Evolutionary conservation across 1,140 invertebrate species (phyloP).

Genomic region (Ceratoteleas bidentatus): DNA sequence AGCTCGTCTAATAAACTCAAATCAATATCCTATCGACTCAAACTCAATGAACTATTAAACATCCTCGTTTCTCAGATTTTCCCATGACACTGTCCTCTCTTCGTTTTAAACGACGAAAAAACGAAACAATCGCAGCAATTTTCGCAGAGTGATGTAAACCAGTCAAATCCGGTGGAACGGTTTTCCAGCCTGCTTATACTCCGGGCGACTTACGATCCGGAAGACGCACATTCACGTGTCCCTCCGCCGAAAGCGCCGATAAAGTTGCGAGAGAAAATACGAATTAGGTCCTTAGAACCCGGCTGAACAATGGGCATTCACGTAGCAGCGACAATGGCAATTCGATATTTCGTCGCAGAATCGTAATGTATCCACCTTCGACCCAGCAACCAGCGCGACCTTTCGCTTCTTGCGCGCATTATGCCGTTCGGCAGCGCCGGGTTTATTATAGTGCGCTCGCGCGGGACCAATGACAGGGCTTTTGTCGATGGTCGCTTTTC

Average conservation of each 20-base stretch:
- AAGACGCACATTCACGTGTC: constrained; percentile 10
- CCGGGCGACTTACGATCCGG: constrained; percentile 6
- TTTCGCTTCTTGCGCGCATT: constrained; percentile 61
- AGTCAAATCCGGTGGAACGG: too few relatives aligned
- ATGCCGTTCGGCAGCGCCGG: constrained; percentile 50
- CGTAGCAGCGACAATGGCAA: constrained; percentile 71
- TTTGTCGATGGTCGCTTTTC: constrained; percentile 69
- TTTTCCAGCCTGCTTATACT: too few relatives aligned
- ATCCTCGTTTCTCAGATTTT: too few relatives aligned
- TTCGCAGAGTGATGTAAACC: too few relatives aligned
- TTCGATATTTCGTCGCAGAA: constrained; percentile 73
- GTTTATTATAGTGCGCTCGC: constrained; percentile 58
- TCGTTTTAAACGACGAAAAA: too few relatives aligned
- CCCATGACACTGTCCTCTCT: too few relatives aligned
- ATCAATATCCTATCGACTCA: too few relatives aligned
- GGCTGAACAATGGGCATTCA: constrained; percentile 64
- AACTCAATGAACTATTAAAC: too few relatives aligned
- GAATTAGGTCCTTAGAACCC: constrained; percentile 70
- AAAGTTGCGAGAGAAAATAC: constrained; percentile 46
- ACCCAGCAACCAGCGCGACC: constrained; percentile 61
- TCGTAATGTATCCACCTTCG: constrained; percentile 70
- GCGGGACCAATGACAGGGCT: constrained; percentile 68
- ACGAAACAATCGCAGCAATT: too few relatives aligned
- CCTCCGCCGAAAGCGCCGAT: constrained; percentile 30
- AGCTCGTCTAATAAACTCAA: too few relatives aligned